Evolutionary conservation across 53 echinoderm and acorn worm genomes (phyloP).

Genomic region (Arbacia lixula): DNA sequence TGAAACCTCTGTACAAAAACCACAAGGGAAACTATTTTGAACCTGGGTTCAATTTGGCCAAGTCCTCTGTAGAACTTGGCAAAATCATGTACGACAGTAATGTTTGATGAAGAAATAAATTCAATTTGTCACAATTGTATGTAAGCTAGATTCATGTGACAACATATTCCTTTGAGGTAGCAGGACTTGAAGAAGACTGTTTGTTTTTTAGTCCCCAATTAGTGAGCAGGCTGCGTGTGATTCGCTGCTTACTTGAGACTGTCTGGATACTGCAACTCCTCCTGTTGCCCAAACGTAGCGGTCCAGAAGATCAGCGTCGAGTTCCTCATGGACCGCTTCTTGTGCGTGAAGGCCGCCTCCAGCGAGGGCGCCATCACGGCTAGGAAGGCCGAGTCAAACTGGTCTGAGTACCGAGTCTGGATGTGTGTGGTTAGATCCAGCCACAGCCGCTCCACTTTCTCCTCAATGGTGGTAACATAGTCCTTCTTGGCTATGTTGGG

Average conservation of each 20-base stretch:
- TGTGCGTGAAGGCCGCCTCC: slow-evolving; percentile 71
- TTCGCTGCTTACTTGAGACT: slow-evolving; percentile 84
- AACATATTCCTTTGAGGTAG: too few relatives aligned
- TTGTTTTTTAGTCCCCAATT: too few relatives aligned
- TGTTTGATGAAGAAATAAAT: too few relatives aligned
- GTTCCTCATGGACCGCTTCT: slow-evolving; percentile 74
- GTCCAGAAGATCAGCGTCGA: slow-evolving; percentile 89
- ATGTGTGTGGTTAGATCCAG: slow-evolving; percentile 78
- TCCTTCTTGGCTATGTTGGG: slow-evolving; percentile 49
- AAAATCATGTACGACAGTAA: too few relatives aligned
- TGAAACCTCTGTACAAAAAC: too few relatives aligned
- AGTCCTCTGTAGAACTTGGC: too few relatives aligned
- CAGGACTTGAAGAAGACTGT: too few relatives aligned
- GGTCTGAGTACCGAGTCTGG: slow-evolving; percentile 79
- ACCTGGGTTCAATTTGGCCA: too few relatives aligned
- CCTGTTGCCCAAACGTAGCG: slow-evolving; percentile 79
- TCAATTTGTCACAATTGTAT: too few relatives aligned
- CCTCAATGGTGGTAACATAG: slow-evolving; percentile 33
- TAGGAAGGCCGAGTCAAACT: slow-evolving; percentile 72
- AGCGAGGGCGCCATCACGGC: slow-evolving; percentile 69
- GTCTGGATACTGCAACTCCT: slow-evolving; percentile 77
- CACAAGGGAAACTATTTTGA: too few relatives aligned
- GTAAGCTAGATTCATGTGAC: too few relatives aligned
- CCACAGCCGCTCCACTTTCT: slow-evolving; percentile 93
- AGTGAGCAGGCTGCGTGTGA: too few relatives aligned